A percentile compares a stretch with the other conserved stretches of the same genome.
Conservation (phyloP, 2,797 vertebrate genomes). For the Pangasius macronema region DNA sequence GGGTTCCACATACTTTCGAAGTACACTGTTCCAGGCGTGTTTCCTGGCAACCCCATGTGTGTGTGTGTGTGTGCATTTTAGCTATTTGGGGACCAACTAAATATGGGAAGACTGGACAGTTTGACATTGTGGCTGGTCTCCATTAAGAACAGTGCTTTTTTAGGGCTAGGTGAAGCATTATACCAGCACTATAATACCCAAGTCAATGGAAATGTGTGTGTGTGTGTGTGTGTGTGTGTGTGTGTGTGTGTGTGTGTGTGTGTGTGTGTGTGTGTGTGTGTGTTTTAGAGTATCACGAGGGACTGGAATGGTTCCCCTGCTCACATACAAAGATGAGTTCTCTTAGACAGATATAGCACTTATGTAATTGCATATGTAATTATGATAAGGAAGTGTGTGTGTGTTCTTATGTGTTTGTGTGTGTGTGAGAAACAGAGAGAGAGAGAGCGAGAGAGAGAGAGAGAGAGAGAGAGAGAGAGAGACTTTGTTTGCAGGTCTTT, state of each 20-base stretch:
- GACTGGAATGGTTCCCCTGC: not conserved
- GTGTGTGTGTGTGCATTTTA: not conserved
- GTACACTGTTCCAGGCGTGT: conserved; percentile 35
- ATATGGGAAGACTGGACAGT: not conserved
- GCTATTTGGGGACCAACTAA: conserved; percentile 19
- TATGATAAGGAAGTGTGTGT: not conserved
- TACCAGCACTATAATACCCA: not conserved
- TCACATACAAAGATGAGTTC: not conserved
- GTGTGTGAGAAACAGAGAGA: no score
- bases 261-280: not conserved
- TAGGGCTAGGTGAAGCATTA: not conserved
- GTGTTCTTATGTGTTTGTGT: no score
- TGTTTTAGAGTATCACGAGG: not conserved
- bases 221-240: not conserved
- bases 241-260: conserved; percentile 3
- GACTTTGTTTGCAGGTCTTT: not conserved
- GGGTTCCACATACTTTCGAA: conserved; percentile 43
- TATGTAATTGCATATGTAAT: not conserved
- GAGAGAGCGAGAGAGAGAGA: not conserved
- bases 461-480: not conserved
- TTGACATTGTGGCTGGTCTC: conserved; percentile 1
- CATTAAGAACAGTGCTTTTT: not conserved
- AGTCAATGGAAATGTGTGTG: not conserved
- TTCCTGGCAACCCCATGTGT: conserved; percentile 42
- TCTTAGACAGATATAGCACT: not conserved